These are phyloP conservation scores for Etheostoma perlongum DNA, from an alignment of 2,797 vertebrate species.

Conservation along the genomic window DNA sequence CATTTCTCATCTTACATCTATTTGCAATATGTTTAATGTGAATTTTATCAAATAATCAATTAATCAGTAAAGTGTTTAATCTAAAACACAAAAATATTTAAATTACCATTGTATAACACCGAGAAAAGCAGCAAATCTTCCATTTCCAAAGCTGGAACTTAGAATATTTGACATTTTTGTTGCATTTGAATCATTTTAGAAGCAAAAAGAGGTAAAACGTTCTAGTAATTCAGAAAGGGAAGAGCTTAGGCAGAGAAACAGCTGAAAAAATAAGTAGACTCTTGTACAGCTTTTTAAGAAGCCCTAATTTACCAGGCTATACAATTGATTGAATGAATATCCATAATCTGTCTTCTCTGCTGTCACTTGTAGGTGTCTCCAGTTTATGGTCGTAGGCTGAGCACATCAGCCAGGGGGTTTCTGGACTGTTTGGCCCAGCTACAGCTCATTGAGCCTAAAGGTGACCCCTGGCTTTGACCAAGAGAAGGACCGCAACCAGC, in stretches of 20 bases:
- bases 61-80: too few relatives aligned
- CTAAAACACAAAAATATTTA: neutral
- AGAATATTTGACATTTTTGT: too few relatives aligned
- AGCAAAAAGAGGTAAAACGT: neutral
- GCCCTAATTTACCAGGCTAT: neutral
- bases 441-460: constrained; percentile 86
- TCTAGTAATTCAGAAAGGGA: neutral
- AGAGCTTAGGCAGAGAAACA: neutral
- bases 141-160: neutral
- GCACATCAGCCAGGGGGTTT: constrained; percentile 85
- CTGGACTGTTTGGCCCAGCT: constrained; percentile 89
- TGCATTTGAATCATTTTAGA: neutral
- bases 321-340: neutral
- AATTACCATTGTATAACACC: neutral
- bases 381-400: constrained; percentile 85
- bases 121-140: neutral
- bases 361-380: constrained; percentile 81
- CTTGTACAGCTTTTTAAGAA: neutral
- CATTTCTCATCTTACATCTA: neutral
- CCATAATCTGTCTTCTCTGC: neutral
- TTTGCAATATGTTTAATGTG: neutral
- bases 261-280: neutral
- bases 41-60: neutral
- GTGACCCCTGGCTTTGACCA: constrained; percentile 46
- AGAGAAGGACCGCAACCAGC: constrained; percentile 53